These are phyloP conservation scores for Pseudotriccus pelzelni DNA, from an alignment of 2,797 vertebrate species.

Conservation along the genomic window DNA sequence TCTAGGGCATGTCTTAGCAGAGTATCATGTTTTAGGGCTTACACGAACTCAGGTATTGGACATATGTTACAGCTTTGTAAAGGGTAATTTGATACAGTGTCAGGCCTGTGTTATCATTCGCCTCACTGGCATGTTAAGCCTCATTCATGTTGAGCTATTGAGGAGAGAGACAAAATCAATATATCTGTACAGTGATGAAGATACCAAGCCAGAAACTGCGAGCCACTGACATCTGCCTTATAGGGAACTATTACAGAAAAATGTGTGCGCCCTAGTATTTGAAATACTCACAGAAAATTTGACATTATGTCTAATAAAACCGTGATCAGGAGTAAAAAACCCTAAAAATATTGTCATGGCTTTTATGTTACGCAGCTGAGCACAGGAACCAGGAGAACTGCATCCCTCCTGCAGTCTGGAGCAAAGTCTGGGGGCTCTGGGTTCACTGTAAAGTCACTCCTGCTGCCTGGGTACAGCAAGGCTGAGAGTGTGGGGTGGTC, in stretches of 20 bases:
- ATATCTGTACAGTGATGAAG: background rate
- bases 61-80: constrained; percentile 55
- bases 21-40: constrained; percentile 49
- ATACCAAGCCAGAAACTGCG: background rate
- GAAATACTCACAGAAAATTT: background rate
- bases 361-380: background rate
- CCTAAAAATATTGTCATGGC: background rate
- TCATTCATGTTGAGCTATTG: background rate
- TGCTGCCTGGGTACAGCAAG: background rate
- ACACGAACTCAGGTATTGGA: background rate
- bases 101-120: background rate
- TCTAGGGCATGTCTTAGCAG: constrained; percentile 5
- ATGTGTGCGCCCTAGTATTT: background rate
- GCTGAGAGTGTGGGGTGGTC: background rate
- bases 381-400: background rate
- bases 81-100: constrained; percentile 46
- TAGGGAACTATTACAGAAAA: background rate
- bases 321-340: background rate
- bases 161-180: constrained; percentile 17
- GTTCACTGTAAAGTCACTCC: background rate
- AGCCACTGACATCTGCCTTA: background rate
- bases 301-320: background rate
- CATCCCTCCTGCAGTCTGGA: background rate
- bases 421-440: background rate
- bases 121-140: constrained; percentile 32